These are phyloP conservation scores for Microplitis demolitor DNA, from an alignment of 1,140 invertebrate genomes.

Conservation along the genomic window DNA sequence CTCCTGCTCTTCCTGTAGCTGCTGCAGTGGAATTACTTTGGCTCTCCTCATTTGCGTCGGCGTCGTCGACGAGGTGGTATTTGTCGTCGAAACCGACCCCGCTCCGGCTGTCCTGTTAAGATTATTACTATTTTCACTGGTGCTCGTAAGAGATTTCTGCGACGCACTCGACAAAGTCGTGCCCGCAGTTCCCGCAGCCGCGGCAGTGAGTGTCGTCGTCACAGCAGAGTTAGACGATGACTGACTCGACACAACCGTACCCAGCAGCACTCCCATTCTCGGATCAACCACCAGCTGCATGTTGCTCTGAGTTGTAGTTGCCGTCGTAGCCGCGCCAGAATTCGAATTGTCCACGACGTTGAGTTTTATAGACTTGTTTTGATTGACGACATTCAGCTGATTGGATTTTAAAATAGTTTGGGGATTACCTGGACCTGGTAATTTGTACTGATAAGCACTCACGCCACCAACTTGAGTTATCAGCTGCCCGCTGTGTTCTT, in stretches of 20 bases:
- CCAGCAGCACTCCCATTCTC: conserved; percentile 60
- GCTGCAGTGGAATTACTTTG: not conserved
- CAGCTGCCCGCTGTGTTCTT: conserved; percentile 53
- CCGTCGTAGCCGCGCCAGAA: not conserved
- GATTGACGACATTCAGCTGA: conserved; percentile 24
- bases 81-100: no score
- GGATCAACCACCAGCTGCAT: conserved; percentile 64
- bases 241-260: conserved; percentile 43
- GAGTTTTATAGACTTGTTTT: conserved; percentile 52
- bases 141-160: not conserved
- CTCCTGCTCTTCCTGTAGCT: no score
- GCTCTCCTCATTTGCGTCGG: not conserved
- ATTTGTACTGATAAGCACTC: conserved; percentile 52
- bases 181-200: conserved; percentile 2
- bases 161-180: not conserved
- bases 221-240: no score
- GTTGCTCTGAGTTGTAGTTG: conserved; percentile 46
- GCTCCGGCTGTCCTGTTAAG: not conserved
- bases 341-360: conserved; percentile 54
- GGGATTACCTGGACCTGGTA: conserved; percentile 26
- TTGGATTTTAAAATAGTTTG: not conserved
- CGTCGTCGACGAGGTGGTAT: no score
- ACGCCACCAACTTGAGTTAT: conserved; percentile 49
- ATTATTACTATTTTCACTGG: not conserved
- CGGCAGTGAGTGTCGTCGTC: conserved; percentile 28